Percentiles rank a stretch among this genome's conserved stretches.
Evolutionary conservation across 2,113 vertebrate genomes (phyloP).

Genomic region (Tachycineta bicolor): DNA sequence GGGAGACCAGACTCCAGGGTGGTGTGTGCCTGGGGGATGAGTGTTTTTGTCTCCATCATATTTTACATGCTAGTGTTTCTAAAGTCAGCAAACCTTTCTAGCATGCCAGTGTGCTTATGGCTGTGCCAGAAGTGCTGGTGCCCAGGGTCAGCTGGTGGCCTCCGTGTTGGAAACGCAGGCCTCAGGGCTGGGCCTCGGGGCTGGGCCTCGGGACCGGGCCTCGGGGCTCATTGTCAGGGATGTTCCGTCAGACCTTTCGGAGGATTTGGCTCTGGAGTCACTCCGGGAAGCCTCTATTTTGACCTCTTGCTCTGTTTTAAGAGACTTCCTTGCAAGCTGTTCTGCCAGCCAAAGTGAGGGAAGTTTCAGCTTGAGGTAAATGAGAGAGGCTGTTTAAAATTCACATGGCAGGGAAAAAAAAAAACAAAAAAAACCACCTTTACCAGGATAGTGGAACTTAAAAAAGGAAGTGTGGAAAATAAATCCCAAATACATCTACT

Average conservation of each 20-base stretch:
- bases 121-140: background rate
- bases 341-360: background rate
- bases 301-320: background rate
- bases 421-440: background rate
- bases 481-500: background rate
- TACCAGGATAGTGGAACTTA: background rate
- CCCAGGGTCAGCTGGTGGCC: fast-evolving
- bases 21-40: fast-evolving
- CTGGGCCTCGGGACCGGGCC: background rate
- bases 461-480: background rate
- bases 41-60: background rate
- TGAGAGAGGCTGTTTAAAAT: too few species aligned
- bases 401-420: background rate
- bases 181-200: background rate
- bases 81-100: background rate
- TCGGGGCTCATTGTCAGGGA: fast-evolving
- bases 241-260: too few species aligned
- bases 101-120: fast-evolving
- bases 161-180: fast-evolving
- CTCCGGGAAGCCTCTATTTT: background rate
- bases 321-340: too few species aligned
- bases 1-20: fast-evolving
- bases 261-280: background rate
- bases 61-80: background rate
- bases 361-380: background rate